Conservation (phyloP, 1,140 invertebrate genomes). For the Drosophila nikananu region DNA sequence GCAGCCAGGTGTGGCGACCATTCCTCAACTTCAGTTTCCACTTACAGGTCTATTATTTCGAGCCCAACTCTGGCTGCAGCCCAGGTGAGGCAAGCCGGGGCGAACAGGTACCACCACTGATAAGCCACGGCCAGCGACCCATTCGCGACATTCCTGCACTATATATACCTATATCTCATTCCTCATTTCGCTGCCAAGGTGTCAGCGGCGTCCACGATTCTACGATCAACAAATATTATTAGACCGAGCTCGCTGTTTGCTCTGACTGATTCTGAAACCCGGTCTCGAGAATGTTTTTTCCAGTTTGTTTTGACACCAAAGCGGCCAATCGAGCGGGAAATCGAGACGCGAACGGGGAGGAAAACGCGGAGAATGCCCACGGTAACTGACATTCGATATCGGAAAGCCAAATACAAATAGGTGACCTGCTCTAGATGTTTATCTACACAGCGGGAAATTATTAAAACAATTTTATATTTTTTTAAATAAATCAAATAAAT, state of each 20-base stretch:
- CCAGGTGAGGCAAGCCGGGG: slow-evolving; percentile 23
- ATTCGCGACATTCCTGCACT: slow-evolving; percentile 40
- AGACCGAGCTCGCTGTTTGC: slow-evolving; percentile 27
- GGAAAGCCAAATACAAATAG: slow-evolving; percentile 47
- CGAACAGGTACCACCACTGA: slow-evolving; percentile 42
- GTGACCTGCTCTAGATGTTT: slow-evolving; percentile 55
- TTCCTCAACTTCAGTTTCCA: slow-evolving; percentile 2
- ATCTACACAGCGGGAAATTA: slow-evolving; percentile 26
- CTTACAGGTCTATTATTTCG: slow-evolving; percentile 9
- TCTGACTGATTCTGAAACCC: slow-evolving; percentile 35
- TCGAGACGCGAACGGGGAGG: slow-evolving; percentile 4
- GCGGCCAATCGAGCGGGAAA: slow-evolving; percentile 56
- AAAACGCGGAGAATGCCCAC: slow-evolving; percentile 19
- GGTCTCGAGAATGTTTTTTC: slow-evolving; percentile 23
- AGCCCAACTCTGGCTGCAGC: background rate
- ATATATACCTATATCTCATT: slow-evolving; percentile 3
- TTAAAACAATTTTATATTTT: too few species aligned
- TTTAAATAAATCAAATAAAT: too few species aligned
- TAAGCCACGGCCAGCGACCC: slow-evolving; percentile 41
- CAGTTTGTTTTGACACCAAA: slow-evolving; percentile 72
- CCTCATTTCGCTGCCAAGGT: slow-evolving; percentile 32
- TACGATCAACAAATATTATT: slow-evolving; percentile 61
- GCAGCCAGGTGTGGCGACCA: slow-evolving; percentile 1
- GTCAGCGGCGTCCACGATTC: slow-evolving; percentile 32
- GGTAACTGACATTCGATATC: slow-evolving; percentile 41